Percentiles rank a stretch among this genome's conserved stretches.
Evolutionary conservation across 2,797 vertebrate species (phyloP).

Genomic region (Smutsia temminckii): DNA sequence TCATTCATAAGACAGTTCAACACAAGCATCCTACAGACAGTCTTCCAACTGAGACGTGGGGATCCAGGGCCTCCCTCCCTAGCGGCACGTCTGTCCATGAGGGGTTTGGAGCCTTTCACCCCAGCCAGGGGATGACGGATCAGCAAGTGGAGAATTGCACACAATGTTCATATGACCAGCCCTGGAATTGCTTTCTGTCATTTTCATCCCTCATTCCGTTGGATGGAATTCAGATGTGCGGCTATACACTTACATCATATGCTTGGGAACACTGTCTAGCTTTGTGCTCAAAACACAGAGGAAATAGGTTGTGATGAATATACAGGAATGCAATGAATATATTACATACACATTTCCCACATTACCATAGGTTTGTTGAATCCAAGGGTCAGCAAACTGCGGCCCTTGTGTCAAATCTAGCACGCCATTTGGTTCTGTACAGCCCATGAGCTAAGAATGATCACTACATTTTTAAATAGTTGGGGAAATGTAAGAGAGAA

Average conservation of each 20-base stretch:
- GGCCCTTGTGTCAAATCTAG: background rate
- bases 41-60: background rate
- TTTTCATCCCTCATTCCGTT: background rate
- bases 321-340: background rate
- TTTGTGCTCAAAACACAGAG: background rate
- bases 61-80: background rate
- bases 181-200: background rate
- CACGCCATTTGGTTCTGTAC: background rate
- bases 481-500: background rate
- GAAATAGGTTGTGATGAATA: background rate
- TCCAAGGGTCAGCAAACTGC: background rate
- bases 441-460: background rate
- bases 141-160: background rate
- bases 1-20: background rate
- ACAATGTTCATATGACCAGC: background rate
- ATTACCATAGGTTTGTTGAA: background rate
- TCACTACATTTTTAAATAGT: background rate
- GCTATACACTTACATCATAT: background rate
- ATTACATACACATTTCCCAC: background rate
- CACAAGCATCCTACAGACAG: background rate
- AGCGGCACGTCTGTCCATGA: background rate
- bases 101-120: background rate
- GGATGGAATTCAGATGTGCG: background rate
- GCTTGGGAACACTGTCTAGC: background rate
- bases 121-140: background rate